Base-by-base conservation (phyloP, 2,797 vertebrate genomes). In the Hyperoplus lanceolatus region DNA sequence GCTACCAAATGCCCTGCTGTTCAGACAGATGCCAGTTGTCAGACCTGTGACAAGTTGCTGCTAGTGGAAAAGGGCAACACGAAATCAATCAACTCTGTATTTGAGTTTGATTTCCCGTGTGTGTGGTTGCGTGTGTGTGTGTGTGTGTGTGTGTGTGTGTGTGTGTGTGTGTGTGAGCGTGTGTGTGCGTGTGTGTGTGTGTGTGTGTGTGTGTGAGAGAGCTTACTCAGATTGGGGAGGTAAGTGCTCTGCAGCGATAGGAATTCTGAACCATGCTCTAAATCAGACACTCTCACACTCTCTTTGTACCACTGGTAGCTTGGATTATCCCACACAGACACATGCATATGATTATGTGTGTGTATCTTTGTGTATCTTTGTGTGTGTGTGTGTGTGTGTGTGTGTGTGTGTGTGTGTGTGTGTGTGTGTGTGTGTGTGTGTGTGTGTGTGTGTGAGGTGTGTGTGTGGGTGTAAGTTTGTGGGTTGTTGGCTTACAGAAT, bases 231-330 rank as follows among this genome's bases (percentile, higher is more conserved):
- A 71, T 42, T 39, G 38, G 46, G 21, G 38, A 71, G 77, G 54
- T 72, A 57, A 75, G 4, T 70, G 59, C 51, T 77, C 53, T 70
- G 70, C 66, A 45, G 51, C 39, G 41, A 79, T 59, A 60, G 71
- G 39, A 83, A 75, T 69, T 82, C 73, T 83, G 50, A 79, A 55
- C 80, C 75, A 48, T 29, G 51, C 55, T 53, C 64, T 58, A 16
- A 18, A 67, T 75, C 79, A 78, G 62, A 70, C 38, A 42, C 56
- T 54, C 50, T 78, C 49, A 48, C 61, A 57, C 63, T 48, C 13
- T 55, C 42, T 82, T 75, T 73, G 72, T 78, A 72, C 51, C 4
- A 1, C 42, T 70, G 79, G 51, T 71, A 73, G 16, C 55, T 76
- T 41, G 53, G 56, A 57, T 46, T 67, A 75, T 58, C 79, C 36